Base-by-base conservation (phyloP, 2,113 vertebrate species). In the Tychaedon coryphoeus region DNA sequence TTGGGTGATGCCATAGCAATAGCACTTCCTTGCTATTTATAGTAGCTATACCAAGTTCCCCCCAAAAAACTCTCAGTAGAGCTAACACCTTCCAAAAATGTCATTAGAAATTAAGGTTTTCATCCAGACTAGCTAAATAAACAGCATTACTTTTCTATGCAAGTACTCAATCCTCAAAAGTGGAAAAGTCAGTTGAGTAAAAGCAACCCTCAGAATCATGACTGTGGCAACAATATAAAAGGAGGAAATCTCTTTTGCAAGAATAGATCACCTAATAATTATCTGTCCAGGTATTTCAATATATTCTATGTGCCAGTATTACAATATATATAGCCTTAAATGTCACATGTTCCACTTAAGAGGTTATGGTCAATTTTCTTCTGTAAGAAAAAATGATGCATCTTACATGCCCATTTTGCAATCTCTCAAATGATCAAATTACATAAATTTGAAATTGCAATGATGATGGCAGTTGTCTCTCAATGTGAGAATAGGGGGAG, bases 391-490 rank as follows among this genome's bases (percentile, higher is more conserved):
- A 40, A 70, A 0, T 9, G 18, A 50, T 42, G 16, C 24, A 47
- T 16, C 36, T 83, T 14, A 61, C 19, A 10, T 0, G 0, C 2
- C 8, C 8, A 13, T 53, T 87, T 48, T 28, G 45, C 11, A 31
- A 42, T 24, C 23, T 58, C 70, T 8, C 17, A 71, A 38, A 45
- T 13, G 0, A 50, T 40, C 17, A 36, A 26, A 58, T 16, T 8
- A 5, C 17, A 25, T 22, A 23, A 18, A 31, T 50, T 61, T 48
- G n/a, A 71, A 66, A 48, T 6, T 3, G 5, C 13, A 69, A 24
- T 20, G 20, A 48, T 10, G 10, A 38, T 24, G 18, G 57, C 38
- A 64, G 25, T 54, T 79, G 42, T 73, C 24, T 58, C 51, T 75
- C 48, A 40, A 10, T 34, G 10, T 16, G 9, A 69, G 6, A 31